Conservation (phyloP, 2,113 vertebrate species). For the Eulemur rufifrons region DNA sequence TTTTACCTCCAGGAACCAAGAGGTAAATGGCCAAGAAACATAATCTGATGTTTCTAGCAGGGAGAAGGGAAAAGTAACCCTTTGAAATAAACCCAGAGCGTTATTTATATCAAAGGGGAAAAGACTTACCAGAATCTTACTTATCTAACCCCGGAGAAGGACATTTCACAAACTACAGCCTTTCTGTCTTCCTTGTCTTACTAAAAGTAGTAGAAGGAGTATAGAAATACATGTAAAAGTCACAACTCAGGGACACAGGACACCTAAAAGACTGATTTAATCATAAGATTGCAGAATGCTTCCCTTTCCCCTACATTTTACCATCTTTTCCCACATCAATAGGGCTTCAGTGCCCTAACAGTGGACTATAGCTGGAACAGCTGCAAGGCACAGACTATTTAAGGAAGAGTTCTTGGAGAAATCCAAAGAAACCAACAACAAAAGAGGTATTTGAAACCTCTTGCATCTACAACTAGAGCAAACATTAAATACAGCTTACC, state of each 20-base stretch:
- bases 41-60: neutral
- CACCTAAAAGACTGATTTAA: neutral
- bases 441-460: neutral
- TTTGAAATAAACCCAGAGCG: neutral
- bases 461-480: neutral
- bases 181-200: neutral
- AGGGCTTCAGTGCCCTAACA: fast-evolving
- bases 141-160: neutral
- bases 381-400: neutral
- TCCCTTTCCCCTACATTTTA: fast-evolving
- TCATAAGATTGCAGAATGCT: neutral
- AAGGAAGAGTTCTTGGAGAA: neutral
- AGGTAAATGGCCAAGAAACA: neutral
- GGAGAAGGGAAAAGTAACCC: too few species aligned
- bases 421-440: neutral
- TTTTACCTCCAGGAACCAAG: neutral
- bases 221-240: neutral
- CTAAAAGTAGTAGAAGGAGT: too few species aligned
- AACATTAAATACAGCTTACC: neutral
- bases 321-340: too few species aligned
- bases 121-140: too few species aligned
- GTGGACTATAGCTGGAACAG: neutral
- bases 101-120: neutral
- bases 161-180: neutral
- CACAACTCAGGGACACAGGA: neutral